Base-by-base conservation (phyloP, 2,888 invertebrate genomes). In the Pristionchus japonicus region DNA sequence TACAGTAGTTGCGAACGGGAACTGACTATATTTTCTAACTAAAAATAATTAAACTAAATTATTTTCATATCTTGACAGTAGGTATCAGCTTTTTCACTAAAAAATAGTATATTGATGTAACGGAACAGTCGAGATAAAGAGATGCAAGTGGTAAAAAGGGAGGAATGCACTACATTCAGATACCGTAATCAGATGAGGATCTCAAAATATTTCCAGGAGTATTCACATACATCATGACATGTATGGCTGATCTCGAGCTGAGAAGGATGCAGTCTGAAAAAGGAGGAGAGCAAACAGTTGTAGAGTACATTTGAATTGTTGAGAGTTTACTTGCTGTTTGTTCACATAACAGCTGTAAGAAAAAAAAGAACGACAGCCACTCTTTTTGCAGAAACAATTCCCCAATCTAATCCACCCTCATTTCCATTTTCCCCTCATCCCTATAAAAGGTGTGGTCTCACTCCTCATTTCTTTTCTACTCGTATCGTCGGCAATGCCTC, bases 201-300 rank as follows among this genome's bases (percentile, higher is more conserved):
- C n/a, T n/a, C n/a, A n/a, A n/a, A n/a, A n/a, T n/a, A n/a, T n/a
- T n/a, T n/a, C n/a, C n/a, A n/a, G n/a, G n/a, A n/a, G n/a, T n/a
- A n/a, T n/a, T n/a, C n/a, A n/a, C n/a, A n/a, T n/a, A n/a, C n/a
- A n/a, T n/a, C n/a, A n/a, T n/a, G n/a, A n/a, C n/a, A n/a, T n/a
- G n/a, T n/a, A n/a, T n/a, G 11, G 93, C 93, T 0, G 93, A 93
- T 86, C 89, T 91, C 88, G 93, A 92, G 57, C 85, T 93, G 40
- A 89, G 91, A 34, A 90, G 90, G 85, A 91, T 92, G 88, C 88
- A 89, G 34, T 86, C 88, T 15, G 90, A 88, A n/a, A 31, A 47
- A 20, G 83, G 80, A 31, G 80, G 43, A n/a, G 47, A 61, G n/a
- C 34, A 61, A 0, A 90, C 91, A 9, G 90, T 91, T 31, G 86